Evolutionary conservation across 2,797 vertebrate genomes (phyloP), one percentile per base, ranked within the genome.

Genomic region (Fratercula arctica): DNA sequence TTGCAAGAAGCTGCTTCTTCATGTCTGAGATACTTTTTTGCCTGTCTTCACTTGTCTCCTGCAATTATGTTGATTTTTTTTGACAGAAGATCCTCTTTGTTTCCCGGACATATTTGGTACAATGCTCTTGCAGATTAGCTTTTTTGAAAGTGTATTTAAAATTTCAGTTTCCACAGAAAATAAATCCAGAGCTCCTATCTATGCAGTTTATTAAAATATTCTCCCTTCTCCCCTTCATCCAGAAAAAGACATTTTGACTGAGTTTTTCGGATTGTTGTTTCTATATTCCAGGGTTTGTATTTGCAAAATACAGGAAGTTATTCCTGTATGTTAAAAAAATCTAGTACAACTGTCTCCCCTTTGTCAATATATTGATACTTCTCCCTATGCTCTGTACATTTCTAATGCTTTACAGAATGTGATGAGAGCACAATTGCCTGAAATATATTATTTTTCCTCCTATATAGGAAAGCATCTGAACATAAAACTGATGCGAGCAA

Each of bases 11-110:
- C 46, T 90, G 2, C 73, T 81, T 76, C 64, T 84, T 95, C 64
- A 41, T 54, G 51, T 87, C 78, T 83, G 72, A 76, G 66, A 73
- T 41, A 25, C 15, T 18, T 73, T 92, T 90, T 93, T 92, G 13
- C 69, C 51, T 77, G 26, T 74, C 56, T 89, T 95, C 56, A 46
- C 46, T 95, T 91, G 73, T 93, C 60, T 96, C 13, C 28, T 92
- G 77, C 35, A 93, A 84, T 90, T 84, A 82, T 53, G 70, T 64
- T 87, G 20, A 85, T 63, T 89, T 77, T 89, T 89, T 88, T 84
- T 79, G 84, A 95, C 81, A 89, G 75, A 85, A 86, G 67, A 51
- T 87, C 39, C 17, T 78, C 39, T 81, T 80, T 92, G 78, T 93
- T 96, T 88, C 41, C 67, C 63, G 75, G 45, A 57, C 69, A 26